Evolutionary conservation across 2,888 invertebrate genomes (phyloP).

Genomic region (Drosophila rubida): DNA sequence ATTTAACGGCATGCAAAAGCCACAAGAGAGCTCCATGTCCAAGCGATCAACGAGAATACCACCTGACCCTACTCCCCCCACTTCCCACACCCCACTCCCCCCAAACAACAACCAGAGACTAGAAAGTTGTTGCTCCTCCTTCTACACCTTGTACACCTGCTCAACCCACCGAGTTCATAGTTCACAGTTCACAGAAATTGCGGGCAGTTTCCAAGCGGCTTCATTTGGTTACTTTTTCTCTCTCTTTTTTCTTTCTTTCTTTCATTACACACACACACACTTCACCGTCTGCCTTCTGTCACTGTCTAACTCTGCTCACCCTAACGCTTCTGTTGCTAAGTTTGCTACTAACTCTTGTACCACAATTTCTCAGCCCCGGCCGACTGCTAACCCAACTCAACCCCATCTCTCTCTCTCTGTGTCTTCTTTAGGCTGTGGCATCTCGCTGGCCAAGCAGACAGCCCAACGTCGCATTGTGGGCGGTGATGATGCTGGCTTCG

Average conservation of each 20-base stretch:
- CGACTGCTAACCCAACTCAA: slow-evolving; percentile 35
- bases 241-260: slow-evolving; percentile 12
- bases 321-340: slow-evolving; percentile 47
- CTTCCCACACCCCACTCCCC: neutral
- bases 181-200: slow-evolving; percentile 29
- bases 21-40: slow-evolving; percentile 3
- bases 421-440: slow-evolving; percentile 91
- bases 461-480: slow-evolving; percentile 96
- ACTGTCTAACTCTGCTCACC: slow-evolving; percentile 23
- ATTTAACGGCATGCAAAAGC: slow-evolving; percentile 55
- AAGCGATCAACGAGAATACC: slow-evolving; percentile 16
- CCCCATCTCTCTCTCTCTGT: slow-evolving; percentile 18
- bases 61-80: neutral
- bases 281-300: slow-evolving; percentile 15
- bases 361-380: slow-evolving; percentile 13
- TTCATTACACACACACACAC: slow-evolving; percentile 11
- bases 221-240: slow-evolving; percentile 13
- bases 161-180: slow-evolving; percentile 16
- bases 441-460: slow-evolving; percentile 93
- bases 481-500: slow-evolving; percentile 97
- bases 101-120: slow-evolving; percentile 21
- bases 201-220: slow-evolving; percentile 62
- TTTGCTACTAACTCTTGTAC: slow-evolving; percentile 51
- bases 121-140: slow-evolving; percentile 46
- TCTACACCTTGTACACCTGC: neutral